Evolutionary conservation across 2,888 invertebrate genomes (phyloP).

Genomic region (Caenorhabditis parvicauda): DNA sequence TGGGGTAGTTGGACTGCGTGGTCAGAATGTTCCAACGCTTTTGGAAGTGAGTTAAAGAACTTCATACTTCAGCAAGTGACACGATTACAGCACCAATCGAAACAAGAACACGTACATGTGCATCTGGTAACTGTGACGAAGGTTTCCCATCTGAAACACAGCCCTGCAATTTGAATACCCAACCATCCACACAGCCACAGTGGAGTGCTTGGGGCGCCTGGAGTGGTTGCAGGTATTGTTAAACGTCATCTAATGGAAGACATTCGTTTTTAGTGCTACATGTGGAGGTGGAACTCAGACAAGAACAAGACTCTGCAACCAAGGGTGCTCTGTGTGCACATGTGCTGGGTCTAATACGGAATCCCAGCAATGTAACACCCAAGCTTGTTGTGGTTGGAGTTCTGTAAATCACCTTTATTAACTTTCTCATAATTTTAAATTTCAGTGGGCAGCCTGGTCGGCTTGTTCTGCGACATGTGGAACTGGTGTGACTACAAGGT

Average conservation of each 20-base stretch:
- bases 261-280: slow-evolving; percentile 36
- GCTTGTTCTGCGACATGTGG: slow-evolving; percentile 36
- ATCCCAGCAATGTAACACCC: slow-evolving; percentile 36
- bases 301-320: slow-evolving; percentile 39
- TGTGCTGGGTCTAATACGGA: slow-evolving; percentile 33
- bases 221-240: slow-evolving; percentile 31
- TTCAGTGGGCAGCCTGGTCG: slow-evolving; percentile 37
- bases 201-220: slow-evolving; percentile 33
- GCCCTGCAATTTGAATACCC: slow-evolving; percentile 35
- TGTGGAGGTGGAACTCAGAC: slow-evolving; percentile 39
- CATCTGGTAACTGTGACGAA: slow-evolving; percentile 33
- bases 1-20: slow-evolving; percentile 35
- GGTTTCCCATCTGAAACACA: slow-evolving; percentile 33
- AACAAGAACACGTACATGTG: slow-evolving; percentile 27
- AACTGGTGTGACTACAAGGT: slow-evolving; percentile 27
- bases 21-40: slow-evolving; percentile 25
- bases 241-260: not conserved
- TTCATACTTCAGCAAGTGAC: not conserved
- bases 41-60: slow-evolving; percentile 25
- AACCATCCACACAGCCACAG: slow-evolving; percentile 31
- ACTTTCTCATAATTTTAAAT: not conserved
- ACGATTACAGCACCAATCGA: slow-evolving; percentile 28
- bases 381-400: slow-evolving; percentile 39
- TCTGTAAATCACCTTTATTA: slow-evolving; percentile 7
- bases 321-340: slow-evolving; percentile 35